Percentiles rank a stretch among this genome's conserved stretches.
These are phyloP conservation scores for Acanthis flammea DNA, from an alignment of 2,797 vertebrate genomes.

Conservation along the genomic window DNA sequence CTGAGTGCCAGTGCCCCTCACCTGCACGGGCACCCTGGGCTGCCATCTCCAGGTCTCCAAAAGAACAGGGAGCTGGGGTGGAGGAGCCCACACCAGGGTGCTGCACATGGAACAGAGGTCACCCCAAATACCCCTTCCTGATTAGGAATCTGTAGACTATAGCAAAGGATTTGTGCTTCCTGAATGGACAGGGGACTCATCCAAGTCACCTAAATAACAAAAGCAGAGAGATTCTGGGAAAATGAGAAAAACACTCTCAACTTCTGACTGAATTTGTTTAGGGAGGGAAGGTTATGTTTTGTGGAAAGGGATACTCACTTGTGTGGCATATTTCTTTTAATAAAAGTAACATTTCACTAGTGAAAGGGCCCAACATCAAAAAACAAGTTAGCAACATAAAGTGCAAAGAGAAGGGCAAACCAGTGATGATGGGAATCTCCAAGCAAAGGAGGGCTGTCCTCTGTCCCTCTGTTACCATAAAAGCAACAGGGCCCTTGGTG, in stretches of 20 bases:
- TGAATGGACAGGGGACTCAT: background rate
- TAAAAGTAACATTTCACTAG: background rate
- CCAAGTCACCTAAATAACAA: background rate
- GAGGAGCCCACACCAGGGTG: too few species aligned
- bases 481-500: background rate
- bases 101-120: background rate
- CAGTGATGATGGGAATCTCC: too few species aligned
- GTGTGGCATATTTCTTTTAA: background rate
- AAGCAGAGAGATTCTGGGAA: background rate
- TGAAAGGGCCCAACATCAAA: background rate
- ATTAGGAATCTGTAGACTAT: background rate
- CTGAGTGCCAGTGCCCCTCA: background rate
- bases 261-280: background rate
- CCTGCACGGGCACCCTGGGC: background rate
- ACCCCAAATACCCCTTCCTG: background rate
- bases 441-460: background rate
- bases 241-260: background rate
- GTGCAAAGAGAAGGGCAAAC: background rate
- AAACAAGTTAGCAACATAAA: background rate
- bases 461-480: accelerated
- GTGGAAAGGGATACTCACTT: background rate
- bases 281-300: background rate
- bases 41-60: background rate
- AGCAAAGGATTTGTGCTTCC: background rate
- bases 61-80: background rate